Percentiles rank a stretch among this genome's conserved stretches.
Conservation (phyloP, 2,797 vertebrate species). For the Sebastolobus alascanus region DNA sequence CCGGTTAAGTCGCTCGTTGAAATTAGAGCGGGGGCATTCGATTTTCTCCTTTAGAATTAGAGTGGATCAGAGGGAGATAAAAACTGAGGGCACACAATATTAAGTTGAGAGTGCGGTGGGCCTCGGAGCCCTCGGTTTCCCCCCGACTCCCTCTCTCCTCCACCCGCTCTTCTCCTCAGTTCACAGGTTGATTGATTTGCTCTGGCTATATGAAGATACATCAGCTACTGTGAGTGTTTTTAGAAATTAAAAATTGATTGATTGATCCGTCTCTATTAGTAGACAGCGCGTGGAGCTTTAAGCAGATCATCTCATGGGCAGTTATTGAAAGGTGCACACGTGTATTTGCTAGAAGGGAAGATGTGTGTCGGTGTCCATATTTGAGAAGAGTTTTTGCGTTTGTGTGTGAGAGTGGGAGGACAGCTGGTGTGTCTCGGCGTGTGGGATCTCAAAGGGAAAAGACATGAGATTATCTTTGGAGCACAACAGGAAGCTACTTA, state of each 20-base stretch:
- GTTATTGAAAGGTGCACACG: conserved; percentile 31
- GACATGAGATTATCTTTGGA: conserved; percentile 64
- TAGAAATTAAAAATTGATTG: conserved; percentile 31
- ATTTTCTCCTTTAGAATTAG: conserved; percentile 35
- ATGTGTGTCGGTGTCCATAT: conserved; percentile 29
- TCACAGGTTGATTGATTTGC: conserved; percentile 55
- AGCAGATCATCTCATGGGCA: background rate
- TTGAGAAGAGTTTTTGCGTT: conserved; percentile 38
- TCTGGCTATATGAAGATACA: conserved; percentile 30
- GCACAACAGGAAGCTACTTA: conserved; percentile 75
- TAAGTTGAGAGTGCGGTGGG: conserved; percentile 21
- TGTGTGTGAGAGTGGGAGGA: conserved; percentile 45
- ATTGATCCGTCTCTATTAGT: conserved; percentile 39
- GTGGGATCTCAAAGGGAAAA: conserved; percentile 58
- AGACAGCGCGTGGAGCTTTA: background rate
- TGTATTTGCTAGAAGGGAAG: conserved; percentile 25
- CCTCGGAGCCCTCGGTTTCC: conserved; percentile 27
- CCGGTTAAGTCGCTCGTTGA: conserved; percentile 30
- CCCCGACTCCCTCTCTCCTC: background rate
- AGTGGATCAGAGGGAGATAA: conserved; percentile 43
- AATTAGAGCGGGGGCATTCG: conserved; percentile 10
- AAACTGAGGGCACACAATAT: conserved; percentile 29
- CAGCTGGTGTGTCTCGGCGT: conserved; percentile 70
- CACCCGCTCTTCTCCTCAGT: conserved; percentile 10
- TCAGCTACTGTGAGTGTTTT: conserved; percentile 30